Evolutionary conservation across 2,113 vertebrate genomes (phyloP), one percentile per base, ranked within the genome.

Genomic region (Peromyscus maniculatus): DNA sequence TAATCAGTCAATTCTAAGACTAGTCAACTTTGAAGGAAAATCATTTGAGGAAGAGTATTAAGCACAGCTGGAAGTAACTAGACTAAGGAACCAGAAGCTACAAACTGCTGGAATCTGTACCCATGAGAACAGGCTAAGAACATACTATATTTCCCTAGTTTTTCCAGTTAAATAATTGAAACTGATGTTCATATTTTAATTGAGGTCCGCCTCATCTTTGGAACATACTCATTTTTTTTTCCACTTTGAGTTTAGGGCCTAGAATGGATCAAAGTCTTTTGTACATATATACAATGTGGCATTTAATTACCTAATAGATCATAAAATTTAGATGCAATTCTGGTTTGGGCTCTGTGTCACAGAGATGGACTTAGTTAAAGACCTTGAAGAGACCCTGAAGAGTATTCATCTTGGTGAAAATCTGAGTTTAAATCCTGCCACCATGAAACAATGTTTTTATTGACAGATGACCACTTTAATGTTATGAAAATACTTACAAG

Each of bases 1-100:
- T 97, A 97, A 97, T 96, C 89, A 97, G 16, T 43, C 92, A 91
- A 57, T 93, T 98, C 96, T 94, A 57, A 90, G 93, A 84, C 95
- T 5, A 13, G 86, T 95, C 92, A 94, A 16, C 55, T 97, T 90
- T 94, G 62, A 95, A 98, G 79, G 91, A 95, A 98, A 97, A 98
- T 80, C 79, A 96, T 79, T 87, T 97, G 87, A 93, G 62, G 66
- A 97, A 97, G 83, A 10, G 97, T 97, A 86, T 96, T 97, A 92
- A 79, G 55, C 89, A 59, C 78, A 66, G 87, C 28, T 96, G 94
- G 96, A 96, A 95, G 84, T 94, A 96, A 96, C 55, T 71, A 77
- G 36, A 83, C 43, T 96, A 82, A 96, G n/a, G 71, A 89, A 7
- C 16, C 95, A 55, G 96, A 96, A 98, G 90, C 74, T 75, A 22